Evolutionary conservation across 2,888 invertebrate species (phyloP).

Genomic region (Amaurobius ferox): DNA sequence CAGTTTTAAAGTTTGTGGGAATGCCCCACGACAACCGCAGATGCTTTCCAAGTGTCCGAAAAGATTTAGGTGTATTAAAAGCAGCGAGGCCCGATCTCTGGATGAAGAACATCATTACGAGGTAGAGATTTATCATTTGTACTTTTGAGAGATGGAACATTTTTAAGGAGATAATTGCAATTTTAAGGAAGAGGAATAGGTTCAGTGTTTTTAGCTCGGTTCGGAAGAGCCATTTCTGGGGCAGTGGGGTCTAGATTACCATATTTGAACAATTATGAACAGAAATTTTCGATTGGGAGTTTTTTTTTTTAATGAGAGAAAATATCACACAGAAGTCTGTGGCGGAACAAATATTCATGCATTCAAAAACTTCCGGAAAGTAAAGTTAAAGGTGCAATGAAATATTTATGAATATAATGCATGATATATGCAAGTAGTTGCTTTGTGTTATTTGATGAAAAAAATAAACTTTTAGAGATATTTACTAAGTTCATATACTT

Average conservation of each 20-base stretch:
- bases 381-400: too few species aligned
- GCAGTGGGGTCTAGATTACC: constrained; percentile 13
- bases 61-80: constrained; percentile 6
- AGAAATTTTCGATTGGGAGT: not conserved
- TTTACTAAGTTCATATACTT: too few species aligned
- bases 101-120: constrained; percentile 38
- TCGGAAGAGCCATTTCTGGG: not conserved
- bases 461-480: too few species aligned
- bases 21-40: constrained; percentile 51
- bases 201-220: constrained; percentile 2
- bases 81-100: not conserved
- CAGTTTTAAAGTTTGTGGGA: constrained; percentile 65
- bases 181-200: not conserved
- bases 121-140: constrained; percentile 57
- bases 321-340: too few species aligned
- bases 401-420: too few species aligned
- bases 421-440: too few species aligned
- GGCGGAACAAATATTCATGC: too few species aligned
- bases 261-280: constrained; percentile 3
- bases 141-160: constrained; percentile 51
- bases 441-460: too few species aligned
- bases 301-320: too few species aligned
- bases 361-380: too few species aligned
- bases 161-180: constrained; percentile 42
- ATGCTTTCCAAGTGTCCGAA: constrained; percentile 38